A percentile compares a stretch with the other conserved stretches of the same genome.
Conservation (phyloP, 2,113 vertebrate genomes). For the Oreochromis tanganicae region DNA sequence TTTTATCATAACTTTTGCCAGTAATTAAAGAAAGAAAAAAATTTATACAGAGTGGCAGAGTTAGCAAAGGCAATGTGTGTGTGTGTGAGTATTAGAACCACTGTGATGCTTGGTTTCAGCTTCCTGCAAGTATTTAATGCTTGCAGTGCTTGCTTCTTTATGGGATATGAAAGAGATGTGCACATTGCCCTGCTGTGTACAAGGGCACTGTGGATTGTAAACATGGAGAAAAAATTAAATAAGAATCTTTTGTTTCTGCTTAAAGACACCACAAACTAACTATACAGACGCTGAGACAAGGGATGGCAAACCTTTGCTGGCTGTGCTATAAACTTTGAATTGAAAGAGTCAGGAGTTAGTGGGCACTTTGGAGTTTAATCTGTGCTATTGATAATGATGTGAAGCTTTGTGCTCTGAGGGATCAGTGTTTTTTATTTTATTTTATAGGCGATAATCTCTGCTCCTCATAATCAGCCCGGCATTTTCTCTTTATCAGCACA, state of each 20-base stretch:
- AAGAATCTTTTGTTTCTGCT: background rate
- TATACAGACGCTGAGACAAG: background rate
- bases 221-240: constrained; percentile 3
- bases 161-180: constrained; percentile 3
- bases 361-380: constrained; percentile 52
- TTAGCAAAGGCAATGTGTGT: constrained; percentile 1
- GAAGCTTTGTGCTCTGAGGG: constrained; percentile 7
- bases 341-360: constrained; percentile 19
- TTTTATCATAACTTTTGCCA: constrained; percentile 2
- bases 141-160: background rate
- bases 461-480: constrained; percentile 49
- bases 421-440: constrained; percentile 11
- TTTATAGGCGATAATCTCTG: constrained; percentile 38
- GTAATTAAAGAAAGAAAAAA: constrained; percentile 34
- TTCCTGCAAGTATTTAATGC: constrained; percentile 28
- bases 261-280: background rate
- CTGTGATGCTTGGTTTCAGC: constrained; percentile 4
- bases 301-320: background rate
- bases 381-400: constrained; percentile 53
- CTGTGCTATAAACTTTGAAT: constrained; percentile 25
- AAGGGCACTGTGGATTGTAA: constrained; percentile 3
- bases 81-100: background rate
- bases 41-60: background rate
- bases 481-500: constrained; percentile 49
- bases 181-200: constrained; percentile 3